Conservation (phyloP, 1,140 invertebrate genomes). For the Drosophila kurseongensis region DNA sequence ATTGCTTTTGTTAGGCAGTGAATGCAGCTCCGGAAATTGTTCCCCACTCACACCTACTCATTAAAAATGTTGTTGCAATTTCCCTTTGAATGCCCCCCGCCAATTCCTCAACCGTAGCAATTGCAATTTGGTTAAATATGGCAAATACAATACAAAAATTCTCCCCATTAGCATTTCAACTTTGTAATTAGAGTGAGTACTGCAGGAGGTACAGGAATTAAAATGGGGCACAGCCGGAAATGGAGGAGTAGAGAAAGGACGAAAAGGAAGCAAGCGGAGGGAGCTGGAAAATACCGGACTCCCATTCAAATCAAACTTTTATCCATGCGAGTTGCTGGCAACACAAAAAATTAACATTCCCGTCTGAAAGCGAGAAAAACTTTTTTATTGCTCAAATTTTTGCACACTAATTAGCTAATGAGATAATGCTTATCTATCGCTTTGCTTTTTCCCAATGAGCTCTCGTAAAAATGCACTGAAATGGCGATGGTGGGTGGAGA, state of each 20-base stretch:
- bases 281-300: conserved; percentile 14
- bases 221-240: conserved; percentile 14
- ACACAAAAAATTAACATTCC: conserved; percentile 21
- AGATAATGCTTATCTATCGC: conserved; percentile 79
- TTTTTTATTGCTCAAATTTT: conserved; percentile 80
- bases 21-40: conserved; percentile 69
- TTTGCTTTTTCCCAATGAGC: conserved; percentile 43
- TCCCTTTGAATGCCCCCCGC: conserved; percentile 11
- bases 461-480: conserved; percentile 40
- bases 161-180: conserved; percentile 69
- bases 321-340: conserved; percentile 28
- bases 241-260: not conserved
- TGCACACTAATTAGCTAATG: conserved; percentile 80
- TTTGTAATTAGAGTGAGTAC: conserved; percentile 67
- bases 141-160: conserved; percentile 58
- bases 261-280: not conserved
- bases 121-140: conserved; percentile 52
- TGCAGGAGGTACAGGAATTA: conserved; percentile 5
- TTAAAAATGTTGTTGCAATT: conserved; percentile 57
- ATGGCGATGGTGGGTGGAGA: conserved; percentile 5
- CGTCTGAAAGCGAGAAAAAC: conserved; percentile 38
- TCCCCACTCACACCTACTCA: conserved; percentile 49
- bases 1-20: conserved; percentile 75
- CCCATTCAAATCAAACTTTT: conserved; percentile 51
- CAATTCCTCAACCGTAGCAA: conserved; percentile 1